These are phyloP conservation scores for Xenops minutus DNA, from an alignment of 2,797 vertebrate genomes.

Conservation along the genomic window DNA sequence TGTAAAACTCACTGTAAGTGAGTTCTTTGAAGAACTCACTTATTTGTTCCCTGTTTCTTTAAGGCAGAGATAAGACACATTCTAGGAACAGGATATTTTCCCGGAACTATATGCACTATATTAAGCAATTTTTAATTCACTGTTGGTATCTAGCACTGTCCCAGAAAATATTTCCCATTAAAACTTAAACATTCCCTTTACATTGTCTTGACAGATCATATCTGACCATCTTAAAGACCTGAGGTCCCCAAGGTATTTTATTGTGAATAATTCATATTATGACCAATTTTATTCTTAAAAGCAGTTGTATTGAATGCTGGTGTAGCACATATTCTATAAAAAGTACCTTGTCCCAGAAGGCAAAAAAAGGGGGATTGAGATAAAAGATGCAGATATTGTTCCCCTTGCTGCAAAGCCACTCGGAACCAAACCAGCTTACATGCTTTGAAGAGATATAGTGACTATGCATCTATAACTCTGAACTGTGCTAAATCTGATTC, in stretches of 20 bases:
- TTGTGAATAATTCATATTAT: constrained; percentile 50
- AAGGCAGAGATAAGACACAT: not conserved
- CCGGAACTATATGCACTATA: not conserved
- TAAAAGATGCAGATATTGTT: not conserved
- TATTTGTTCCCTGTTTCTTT: not conserved
- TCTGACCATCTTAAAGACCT: not conserved
- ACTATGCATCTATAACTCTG: constrained; percentile 36
- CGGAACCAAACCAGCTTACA: not conserved
- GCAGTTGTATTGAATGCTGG: not conserved
- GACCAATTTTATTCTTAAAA: constrained; percentile 35
- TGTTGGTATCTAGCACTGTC: not conserved
- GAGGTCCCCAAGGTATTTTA: not conserved
- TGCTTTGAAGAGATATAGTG: not conserved
- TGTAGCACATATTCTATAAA: not conserved
- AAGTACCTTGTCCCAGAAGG: constrained; percentile 2
- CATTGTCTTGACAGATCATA: not conserved
- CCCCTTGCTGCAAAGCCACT: not conserved
- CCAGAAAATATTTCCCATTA: not conserved
- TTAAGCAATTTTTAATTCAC: not conserved
- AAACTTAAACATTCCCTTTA: not conserved
- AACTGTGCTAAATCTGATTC: constrained; percentile 51
- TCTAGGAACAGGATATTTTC: not conserved
- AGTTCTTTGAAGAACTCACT: not conserved
- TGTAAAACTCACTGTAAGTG: no score
- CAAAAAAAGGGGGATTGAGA: not conserved